phyloP scores from a whole-genome alignment of 2,888 invertebrate species.

The Campoplex nolae region DNA sequence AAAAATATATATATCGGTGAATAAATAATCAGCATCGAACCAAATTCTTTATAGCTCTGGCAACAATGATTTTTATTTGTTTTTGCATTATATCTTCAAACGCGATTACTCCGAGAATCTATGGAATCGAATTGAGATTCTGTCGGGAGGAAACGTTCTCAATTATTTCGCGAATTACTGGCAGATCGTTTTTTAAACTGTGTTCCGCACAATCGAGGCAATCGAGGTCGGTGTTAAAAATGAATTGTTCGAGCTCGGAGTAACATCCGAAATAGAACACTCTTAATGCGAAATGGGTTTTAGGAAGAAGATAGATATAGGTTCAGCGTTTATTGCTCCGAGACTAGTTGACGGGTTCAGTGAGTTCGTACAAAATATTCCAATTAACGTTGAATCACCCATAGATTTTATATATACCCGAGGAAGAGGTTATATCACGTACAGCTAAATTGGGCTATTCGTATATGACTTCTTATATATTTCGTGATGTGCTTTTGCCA shows the following conservation, averaged over 20 bases:
- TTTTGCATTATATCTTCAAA: too few relatives aligned
- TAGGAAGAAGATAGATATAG: background rate
- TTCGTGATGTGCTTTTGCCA: slow-evolving; percentile 57
- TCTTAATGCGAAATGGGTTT: background rate
- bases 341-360: background rate
- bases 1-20: background rate
- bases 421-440: slow-evolving; percentile 7
- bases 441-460: slow-evolving; percentile 30
- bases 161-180: background rate
- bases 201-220: background rate
- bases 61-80: background rate
- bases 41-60: background rate
- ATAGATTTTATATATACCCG: background rate
- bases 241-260: background rate
- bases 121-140: background rate
- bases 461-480: slow-evolving; percentile 59
- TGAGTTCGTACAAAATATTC: background rate
- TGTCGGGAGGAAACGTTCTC: background rate
- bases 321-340: background rate
- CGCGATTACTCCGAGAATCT: background rate
- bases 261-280: background rate
- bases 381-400: background rate
- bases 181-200: background rate
- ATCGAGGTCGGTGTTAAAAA: background rate
- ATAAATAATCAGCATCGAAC: background rate